phyloP scores from a whole-genome alignment of 2,888 invertebrate genomes.

The Torymus auratus region DNA sequence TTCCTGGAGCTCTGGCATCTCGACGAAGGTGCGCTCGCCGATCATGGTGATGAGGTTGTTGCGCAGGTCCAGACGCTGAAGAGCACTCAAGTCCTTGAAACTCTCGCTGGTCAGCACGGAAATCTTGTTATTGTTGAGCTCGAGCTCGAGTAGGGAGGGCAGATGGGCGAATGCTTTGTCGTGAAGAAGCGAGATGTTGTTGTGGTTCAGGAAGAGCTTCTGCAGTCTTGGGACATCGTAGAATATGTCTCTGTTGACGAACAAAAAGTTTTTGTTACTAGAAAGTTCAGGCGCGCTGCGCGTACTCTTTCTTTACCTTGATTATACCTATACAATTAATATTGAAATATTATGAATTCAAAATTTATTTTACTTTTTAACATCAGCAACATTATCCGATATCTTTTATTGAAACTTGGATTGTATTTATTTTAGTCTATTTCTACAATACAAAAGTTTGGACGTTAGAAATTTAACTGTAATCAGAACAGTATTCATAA shows the following conservation, averaged over 20 bases:
- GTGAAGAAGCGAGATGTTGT: constrained; percentile 89
- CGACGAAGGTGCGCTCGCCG: constrained; percentile 88
- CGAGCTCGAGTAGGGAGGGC: constrained; percentile 86
- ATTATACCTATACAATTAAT: too few relatives aligned
- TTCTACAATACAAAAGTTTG: too few relatives aligned
- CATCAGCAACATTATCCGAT: too few relatives aligned
- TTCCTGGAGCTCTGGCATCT: constrained; percentile 85
- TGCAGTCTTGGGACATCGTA: constrained; percentile 84
- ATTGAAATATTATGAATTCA: too few relatives aligned
- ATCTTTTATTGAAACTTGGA: too few relatives aligned
- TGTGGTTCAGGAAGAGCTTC: constrained; percentile 89
- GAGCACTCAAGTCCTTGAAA: constrained; percentile 86
- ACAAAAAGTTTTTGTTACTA: neutral
- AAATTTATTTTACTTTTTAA: too few relatives aligned
- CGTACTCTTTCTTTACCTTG: too few relatives aligned
- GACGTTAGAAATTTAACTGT: too few relatives aligned
- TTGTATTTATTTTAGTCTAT: too few relatives aligned
- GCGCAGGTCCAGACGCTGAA: constrained; percentile 86
- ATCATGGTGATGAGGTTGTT: constrained; percentile 87
- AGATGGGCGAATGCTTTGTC: constrained; percentile 89
- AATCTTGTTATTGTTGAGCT: constrained; percentile 88
- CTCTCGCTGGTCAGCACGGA: constrained; percentile 86
- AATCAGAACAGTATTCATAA: too few relatives aligned
- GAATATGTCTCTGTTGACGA: constrained; percentile 81
- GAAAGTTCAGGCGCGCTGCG: too few relatives aligned